These are phyloP conservation scores for Limnephilus lunatus DNA, from an alignment of 2,888 invertebrate genomes.

Conservation along the genomic window DNA sequence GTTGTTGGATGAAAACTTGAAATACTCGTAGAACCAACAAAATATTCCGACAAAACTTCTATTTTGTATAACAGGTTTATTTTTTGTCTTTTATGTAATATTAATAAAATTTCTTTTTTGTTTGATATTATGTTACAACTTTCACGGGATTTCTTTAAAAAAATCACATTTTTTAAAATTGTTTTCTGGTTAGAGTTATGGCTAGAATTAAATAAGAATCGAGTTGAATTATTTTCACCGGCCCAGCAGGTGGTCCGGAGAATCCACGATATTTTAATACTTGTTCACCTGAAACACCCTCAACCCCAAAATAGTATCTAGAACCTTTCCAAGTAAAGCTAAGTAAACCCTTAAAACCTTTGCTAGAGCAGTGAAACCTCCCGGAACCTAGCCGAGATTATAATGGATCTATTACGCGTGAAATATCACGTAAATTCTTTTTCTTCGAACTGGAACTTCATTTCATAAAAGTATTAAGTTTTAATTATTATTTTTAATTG, in stretches of 20 bases:
- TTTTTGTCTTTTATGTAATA: no score
- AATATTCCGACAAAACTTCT: no score
- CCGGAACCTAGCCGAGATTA: neutral
- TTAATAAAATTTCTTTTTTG: no score
- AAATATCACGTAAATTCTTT: neutral
- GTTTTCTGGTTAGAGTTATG: no score
- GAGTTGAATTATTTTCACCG: neutral
- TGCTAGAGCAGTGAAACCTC: neutral
- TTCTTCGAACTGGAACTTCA: neutral
- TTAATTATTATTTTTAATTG: no score
- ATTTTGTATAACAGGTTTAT: no score
- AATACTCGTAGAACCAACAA: no score
- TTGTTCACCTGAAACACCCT: neutral
- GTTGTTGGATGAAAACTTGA: no score
- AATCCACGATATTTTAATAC: neutral
- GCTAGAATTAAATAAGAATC: neutral
- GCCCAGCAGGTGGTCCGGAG: neutral
- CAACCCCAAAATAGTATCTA: neutral
- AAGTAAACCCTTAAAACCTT: neutral
- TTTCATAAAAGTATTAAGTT: neutral
- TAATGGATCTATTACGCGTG: neutral
- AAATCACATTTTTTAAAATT: no score
- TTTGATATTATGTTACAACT: no score
- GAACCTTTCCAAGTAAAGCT: neutral
- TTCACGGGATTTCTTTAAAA: no score